Conservation (phyloP, 2,113 vertebrate species). For the Sialia sialis region DNA sequence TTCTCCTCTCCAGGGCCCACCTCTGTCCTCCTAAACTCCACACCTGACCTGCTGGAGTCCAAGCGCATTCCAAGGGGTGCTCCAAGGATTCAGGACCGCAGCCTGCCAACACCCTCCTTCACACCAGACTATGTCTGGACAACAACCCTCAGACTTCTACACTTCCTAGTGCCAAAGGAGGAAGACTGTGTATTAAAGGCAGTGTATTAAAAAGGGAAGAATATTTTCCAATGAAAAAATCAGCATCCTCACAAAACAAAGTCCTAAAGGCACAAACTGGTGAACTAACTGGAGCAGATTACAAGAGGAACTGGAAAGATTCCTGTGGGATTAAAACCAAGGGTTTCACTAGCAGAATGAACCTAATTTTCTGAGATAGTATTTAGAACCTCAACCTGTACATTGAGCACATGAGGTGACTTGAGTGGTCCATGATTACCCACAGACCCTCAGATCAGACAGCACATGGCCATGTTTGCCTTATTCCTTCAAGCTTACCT, state of each 20-base stretch:
- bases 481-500: background rate
- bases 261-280: conserved; percentile 55
- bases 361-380: background rate
- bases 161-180: background rate
- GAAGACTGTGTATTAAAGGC: conserved; percentile 39
- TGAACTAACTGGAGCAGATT: background rate
- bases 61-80: background rate
- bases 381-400: background rate
- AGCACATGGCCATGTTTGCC: background rate
- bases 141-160: background rate
- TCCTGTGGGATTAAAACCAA: background rate
- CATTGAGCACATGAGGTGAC: background rate
- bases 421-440: background rate
- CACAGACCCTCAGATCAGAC: background rate
- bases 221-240: background rate
- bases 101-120: background rate
- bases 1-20: background rate
- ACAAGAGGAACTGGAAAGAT: background rate
- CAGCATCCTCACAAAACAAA: conserved; percentile 29
- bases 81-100: background rate
- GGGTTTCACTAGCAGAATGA: background rate
- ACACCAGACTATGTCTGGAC: background rate
- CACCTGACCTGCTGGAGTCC: fast-evolving
- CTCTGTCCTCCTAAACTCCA: background rate
- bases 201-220: conserved; percentile 23